Conservation (phyloP, 2,888 invertebrate genomes). For the Priocnemis perturbator region DNA sequence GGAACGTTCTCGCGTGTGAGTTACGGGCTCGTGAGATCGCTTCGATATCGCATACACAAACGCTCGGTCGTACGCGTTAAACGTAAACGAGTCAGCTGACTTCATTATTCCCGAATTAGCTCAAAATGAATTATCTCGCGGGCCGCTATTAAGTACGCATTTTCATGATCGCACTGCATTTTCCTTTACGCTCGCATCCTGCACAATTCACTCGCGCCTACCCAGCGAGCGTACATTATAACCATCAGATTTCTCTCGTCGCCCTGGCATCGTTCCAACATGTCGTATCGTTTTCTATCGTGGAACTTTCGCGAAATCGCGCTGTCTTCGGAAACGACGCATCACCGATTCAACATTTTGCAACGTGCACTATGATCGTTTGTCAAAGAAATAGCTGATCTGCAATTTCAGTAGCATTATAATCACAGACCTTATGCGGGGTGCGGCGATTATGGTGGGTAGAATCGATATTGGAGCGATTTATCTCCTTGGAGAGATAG, state of each 20-base stretch:
- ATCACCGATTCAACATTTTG: not conserved
- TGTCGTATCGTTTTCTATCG: slow-evolving; percentile 37
- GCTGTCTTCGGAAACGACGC: not conserved
- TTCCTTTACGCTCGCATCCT: slow-evolving; percentile 35
- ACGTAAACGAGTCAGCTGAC: slow-evolving; percentile 30
- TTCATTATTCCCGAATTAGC: slow-evolving; percentile 43
- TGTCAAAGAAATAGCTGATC: too few species aligned
- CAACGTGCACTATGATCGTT: too few species aligned
- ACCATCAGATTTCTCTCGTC: slow-evolving; percentile 46
- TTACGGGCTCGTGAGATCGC: not conserved
- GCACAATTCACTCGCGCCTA: slow-evolving; percentile 38
- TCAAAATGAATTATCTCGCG: slow-evolving; percentile 41
- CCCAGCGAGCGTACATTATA: slow-evolving; percentile 34
- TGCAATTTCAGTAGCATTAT: too few species aligned
- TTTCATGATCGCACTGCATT: slow-evolving; percentile 41
- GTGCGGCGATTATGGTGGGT: too few species aligned
- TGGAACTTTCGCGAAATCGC: slow-evolving; percentile 33
- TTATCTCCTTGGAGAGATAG: too few species aligned
- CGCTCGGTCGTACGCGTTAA: slow-evolving; percentile 1
- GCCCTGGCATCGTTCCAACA: slow-evolving; percentile 51
- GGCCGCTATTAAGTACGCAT: slow-evolving; percentile 37
- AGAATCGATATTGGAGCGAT: too few species aligned
- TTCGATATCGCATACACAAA: not conserved
- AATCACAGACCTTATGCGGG: too few species aligned
- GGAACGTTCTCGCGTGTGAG: too few species aligned